Percentiles rank a stretch among this genome's conserved stretches.
These are phyloP conservation scores for Penaeus monodon DNA, from an alignment of 2,888 invertebrate genomes.

Conservation along the genomic window DNA sequence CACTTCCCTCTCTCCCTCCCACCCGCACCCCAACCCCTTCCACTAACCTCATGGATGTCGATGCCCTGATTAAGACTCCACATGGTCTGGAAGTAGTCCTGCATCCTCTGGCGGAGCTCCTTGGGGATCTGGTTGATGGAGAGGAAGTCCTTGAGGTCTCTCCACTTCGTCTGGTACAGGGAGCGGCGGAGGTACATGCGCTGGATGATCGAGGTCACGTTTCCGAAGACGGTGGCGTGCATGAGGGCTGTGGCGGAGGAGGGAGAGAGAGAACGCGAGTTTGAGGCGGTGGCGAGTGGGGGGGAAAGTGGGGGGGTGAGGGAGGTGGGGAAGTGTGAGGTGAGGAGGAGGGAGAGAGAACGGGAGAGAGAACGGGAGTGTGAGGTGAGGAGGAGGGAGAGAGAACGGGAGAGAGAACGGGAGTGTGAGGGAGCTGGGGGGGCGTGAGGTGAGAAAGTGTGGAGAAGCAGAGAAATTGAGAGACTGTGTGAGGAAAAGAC, in stretches of 20 bases:
- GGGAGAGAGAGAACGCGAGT: constrained; percentile 48
- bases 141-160: constrained; percentile 95
- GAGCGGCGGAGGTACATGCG: constrained; percentile 95
- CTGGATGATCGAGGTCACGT: constrained; percentile 97
- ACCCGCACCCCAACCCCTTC: background rate
- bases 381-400: too few relatives aligned
- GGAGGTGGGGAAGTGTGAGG: too few relatives aligned
- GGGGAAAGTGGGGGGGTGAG: background rate
- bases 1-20: too few relatives aligned
- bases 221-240: constrained; percentile 98
- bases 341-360: too few relatives aligned
- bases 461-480: too few relatives aligned
- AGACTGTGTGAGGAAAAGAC: too few relatives aligned
- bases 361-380: too few relatives aligned
- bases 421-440: too few relatives aligned
- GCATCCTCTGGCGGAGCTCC: constrained; percentile 93
- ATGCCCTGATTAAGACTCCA: constrained; percentile 98
- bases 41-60: constrained; percentile 90
- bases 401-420: too few relatives aligned
- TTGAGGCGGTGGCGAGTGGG: background rate
- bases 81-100: constrained; percentile 97
- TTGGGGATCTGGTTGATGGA: constrained; percentile 94
- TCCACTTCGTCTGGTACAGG: constrained; percentile 93
- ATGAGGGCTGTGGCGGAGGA: constrained; percentile 81
- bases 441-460: too few relatives aligned